phyloP scores from a whole-genome alignment of 2,888 invertebrate species.

The Pandemis corylana region DNA sequence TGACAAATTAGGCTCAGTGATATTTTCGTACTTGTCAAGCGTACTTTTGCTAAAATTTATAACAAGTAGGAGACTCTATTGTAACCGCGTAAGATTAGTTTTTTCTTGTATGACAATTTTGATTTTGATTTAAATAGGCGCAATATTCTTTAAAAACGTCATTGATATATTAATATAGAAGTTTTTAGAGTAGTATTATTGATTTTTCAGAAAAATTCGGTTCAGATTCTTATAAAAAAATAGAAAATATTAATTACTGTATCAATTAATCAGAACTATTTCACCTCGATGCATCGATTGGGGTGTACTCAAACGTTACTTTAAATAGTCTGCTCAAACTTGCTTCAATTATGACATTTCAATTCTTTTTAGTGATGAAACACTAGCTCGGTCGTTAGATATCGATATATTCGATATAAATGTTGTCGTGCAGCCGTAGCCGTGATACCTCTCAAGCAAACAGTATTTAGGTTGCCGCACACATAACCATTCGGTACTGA shows the following conservation, averaged over 20 bases:
- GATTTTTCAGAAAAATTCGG: too few species aligned
- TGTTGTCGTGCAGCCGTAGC: not conserved
- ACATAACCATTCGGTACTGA: too few species aligned
- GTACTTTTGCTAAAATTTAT: not conserved
- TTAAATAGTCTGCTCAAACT: slow-evolving; percentile 15
- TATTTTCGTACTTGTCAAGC: not conserved
- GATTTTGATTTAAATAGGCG: not conserved
- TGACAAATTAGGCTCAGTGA: not conserved
- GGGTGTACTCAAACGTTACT: not conserved
- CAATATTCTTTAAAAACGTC: not conserved
- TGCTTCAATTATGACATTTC: slow-evolving; percentile 11
- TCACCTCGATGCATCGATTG: not conserved
- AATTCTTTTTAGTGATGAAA: not conserved
- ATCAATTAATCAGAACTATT: too few species aligned
- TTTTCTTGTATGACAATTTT: not conserved
- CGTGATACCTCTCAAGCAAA: too few species aligned
- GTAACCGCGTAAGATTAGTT: not conserved
- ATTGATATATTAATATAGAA: not conserved
- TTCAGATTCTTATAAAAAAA: too few species aligned
- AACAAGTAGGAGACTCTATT: not conserved
- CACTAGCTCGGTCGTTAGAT: not conserved
- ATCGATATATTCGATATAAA: slow-evolving; percentile 11
- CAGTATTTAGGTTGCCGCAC: too few species aligned
- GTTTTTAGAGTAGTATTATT: too few species aligned
- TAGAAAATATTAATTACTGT: too few species aligned